Percentiles rank a stretch among this genome's conserved stretches.
phyloP scores from a whole-genome alignment of 2,888 invertebrate genomes.

The Branchipolynoe longqiensis region DNA sequence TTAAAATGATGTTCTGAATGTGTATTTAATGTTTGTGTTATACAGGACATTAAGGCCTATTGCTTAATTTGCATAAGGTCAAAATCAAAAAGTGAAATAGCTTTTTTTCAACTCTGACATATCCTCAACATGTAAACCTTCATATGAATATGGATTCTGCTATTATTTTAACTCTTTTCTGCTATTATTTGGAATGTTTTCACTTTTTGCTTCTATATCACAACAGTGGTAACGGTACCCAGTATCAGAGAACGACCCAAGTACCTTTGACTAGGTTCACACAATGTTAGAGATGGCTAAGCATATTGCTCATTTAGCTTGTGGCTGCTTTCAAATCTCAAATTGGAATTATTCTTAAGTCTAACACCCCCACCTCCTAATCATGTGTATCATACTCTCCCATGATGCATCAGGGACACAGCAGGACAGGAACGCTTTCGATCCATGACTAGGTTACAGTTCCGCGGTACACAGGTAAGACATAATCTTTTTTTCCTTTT shows the following conservation, averaged over 20 bases:
- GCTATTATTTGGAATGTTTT: no score
- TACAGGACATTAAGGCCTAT: no score
- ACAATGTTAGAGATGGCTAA: background rate
- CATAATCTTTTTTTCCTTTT: background rate
- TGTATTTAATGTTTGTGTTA: no score
- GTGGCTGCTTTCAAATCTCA: background rate
- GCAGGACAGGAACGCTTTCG: constrained; percentile 90
- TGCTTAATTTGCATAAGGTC: no score
- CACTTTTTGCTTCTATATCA: no score
- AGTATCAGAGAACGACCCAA: background rate
- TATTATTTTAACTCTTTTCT: no score
- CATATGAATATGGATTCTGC: no score
- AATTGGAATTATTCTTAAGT: background rate
- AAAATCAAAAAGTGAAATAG: no score
- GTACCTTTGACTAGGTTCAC: background rate
- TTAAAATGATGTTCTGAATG: no score
- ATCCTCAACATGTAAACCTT: no score
- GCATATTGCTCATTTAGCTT: background rate
- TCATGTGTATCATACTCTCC: no score
- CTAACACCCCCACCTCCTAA: background rate
- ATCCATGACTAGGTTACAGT: constrained; percentile 93
- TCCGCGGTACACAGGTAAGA: constrained; percentile 89
- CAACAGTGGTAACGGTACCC: background rate
- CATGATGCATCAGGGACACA: constrained; percentile 92
- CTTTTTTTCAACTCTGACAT: no score